These are phyloP conservation scores for Caiman crocodilus DNA, from an alignment of 2,797 vertebrate genomes.

Conservation along the genomic window DNA sequence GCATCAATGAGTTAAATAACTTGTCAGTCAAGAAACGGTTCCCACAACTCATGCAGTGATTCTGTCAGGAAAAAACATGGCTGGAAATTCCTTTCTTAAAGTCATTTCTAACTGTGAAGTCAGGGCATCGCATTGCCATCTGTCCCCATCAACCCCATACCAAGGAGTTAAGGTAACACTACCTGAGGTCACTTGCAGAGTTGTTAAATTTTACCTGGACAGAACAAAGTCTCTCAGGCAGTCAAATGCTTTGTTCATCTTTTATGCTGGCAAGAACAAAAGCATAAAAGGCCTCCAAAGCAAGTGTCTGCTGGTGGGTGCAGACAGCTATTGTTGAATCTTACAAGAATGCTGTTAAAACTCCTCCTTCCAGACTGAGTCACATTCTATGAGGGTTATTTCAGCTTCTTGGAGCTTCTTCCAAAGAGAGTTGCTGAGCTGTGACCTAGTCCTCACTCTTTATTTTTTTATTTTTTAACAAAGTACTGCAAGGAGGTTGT, in stretches of 20 bases:
- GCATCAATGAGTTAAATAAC: not conserved
- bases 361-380: not conserved
- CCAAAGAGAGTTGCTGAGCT: not conserved
- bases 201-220: not conserved
- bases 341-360: rapidly evolving
- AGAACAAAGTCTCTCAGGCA: not conserved
- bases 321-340: not conserved
- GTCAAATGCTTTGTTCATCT: not conserved
- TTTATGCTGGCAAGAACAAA: not conserved
- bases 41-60: not conserved
- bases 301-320: not conserved
- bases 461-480: not conserved
- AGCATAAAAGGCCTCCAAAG: not conserved
- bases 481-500: not conserved
- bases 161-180: not conserved
- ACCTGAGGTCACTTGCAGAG: not conserved
- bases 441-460: not conserved
- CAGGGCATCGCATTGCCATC: not conserved
- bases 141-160: not conserved
- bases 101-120: not conserved
- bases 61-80: too few relatives aligned
- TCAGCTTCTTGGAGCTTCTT: not conserved
- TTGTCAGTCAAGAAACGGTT: not conserved
- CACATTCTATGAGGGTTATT: rapidly evolving
- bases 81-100: not conserved